Evolutionary conservation across 2,797 vertebrate species (phyloP), one percentile per base, ranked within the genome.

Genomic region (Neolamprologus multifasciatus): DNA sequence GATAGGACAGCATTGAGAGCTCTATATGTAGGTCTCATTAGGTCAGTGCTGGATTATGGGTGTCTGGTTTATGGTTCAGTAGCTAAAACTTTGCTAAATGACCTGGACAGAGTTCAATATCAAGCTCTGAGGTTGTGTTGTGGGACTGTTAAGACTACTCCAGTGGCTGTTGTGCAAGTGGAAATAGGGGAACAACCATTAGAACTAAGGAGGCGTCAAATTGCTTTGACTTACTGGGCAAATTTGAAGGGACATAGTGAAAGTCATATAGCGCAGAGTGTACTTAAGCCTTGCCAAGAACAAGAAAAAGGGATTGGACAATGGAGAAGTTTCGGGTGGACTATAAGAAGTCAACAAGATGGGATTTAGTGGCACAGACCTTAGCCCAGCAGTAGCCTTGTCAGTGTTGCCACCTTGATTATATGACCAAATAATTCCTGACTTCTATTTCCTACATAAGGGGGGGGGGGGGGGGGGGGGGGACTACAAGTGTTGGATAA

Each of bases 291-390:
- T 55, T 55, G 23, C 13, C 13, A 26, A 26, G 52, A 14, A 55
- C 52, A 26, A 55, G 54, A 26, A 55, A 55, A 55, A 26, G 23
- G 54, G 23, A 55, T 8, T 55, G 54, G 7, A 2, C 23, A 26
- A 55, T 14, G 23, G 13, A 16, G 23, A 55, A 5, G 54, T 55
- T 55, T 55, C 0, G 1, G 23, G 1, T 55, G 54, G 54, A 0
- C 54, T 26, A 55, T 1, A 8, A 26, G 54, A 55, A 55, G 54
- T 26, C 13, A 55, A 9, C 0, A 2, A 55, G 54, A 14, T 55
- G 52, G 21, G 52, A 55, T 55, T 55, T 26, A 26, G 21, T 54
- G 4, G 52, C 21, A 54, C 21, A 26, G 52, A 54, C 12, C 52
- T 0, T 0, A 0, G 21, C 21, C 52, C 21, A 14, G 21, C 52